A percentile compares a stretch with the other conserved stretches of the same genome.
phyloP scores from a whole-genome alignment of 2,113 vertebrate genomes.

The Falcunculus frontatus region DNA sequence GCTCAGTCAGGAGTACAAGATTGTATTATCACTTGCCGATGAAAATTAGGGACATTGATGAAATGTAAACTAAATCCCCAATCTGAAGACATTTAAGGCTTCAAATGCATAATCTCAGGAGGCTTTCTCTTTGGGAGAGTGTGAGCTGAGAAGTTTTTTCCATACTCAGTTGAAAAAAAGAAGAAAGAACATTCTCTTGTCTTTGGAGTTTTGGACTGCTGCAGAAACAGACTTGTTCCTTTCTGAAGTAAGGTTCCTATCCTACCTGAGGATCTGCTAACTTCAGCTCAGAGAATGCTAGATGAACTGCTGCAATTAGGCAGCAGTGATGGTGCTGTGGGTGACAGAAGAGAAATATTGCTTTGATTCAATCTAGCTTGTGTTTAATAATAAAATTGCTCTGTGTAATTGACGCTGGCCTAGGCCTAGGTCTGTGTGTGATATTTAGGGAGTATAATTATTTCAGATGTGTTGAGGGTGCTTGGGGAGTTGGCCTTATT shows the following conservation, averaged over 20 bases:
- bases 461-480: background rate
- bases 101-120: background rate
- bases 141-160: background rate
- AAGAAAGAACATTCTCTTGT: background rate
- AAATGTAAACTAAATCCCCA: background rate
- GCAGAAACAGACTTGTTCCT: background rate
- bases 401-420: background rate
- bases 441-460: conserved; percentile 21
- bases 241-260: background rate
- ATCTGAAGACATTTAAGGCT: background rate
- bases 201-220: background rate
- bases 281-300: background rate
- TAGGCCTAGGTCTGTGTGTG: background rate
- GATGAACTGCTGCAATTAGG: background rate
- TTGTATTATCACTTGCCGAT: background rate
- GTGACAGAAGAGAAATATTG: background rate
- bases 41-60: background rate
- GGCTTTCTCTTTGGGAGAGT: background rate
- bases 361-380: background rate
- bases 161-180: background rate
- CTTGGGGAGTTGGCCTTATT: background rate
- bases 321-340: background rate
- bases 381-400: conserved; percentile 3
- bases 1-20: background rate
- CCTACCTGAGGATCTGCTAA: background rate